Conservation (phyloP, 2,797 vertebrate species). For the Naso thynnoides region DNA sequence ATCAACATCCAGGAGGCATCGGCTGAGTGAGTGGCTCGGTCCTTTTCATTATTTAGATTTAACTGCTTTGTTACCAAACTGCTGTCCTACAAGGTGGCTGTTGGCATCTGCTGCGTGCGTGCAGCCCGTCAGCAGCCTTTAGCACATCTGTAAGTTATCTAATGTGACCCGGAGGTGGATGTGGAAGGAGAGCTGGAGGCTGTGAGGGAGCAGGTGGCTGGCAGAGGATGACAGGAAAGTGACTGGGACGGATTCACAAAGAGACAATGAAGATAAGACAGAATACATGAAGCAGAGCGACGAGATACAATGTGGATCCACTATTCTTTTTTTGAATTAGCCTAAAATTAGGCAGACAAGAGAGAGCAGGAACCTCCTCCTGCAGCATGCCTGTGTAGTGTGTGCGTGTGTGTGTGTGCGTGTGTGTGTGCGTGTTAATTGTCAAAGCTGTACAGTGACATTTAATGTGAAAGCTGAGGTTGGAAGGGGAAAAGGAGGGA, state of each 20-base stretch:
- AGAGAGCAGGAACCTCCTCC: neutral
- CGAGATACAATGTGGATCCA: constrained; percentile 10
- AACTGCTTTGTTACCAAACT: neutral
- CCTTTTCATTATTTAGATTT: neutral
- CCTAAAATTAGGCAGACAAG: constrained; percentile 15
- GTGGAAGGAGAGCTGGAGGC: constrained; percentile 26
- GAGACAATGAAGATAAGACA: constrained; percentile 6
- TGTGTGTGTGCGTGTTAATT: constrained; percentile 8
- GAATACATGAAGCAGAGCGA: constrained; percentile 10
- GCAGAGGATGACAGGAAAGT: constrained; percentile 60
- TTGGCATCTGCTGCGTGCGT: constrained; percentile 36
- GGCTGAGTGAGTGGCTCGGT: neutral
- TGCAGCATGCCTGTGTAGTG: neutral
- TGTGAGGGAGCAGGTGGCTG: constrained; percentile 37
- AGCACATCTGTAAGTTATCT: constrained; percentile 46
- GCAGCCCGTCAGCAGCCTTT: constrained; percentile 33
- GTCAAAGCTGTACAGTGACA: neutral
- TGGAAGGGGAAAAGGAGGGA: neutral
- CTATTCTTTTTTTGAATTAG: constrained; percentile 31
- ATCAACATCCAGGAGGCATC: neutral
- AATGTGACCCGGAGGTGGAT: constrained; percentile 23
- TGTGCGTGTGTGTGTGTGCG: neutral
- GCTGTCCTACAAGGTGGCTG: constrained; percentile 33
- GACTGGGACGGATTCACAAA: constrained; percentile 36
- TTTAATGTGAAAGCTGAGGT: constrained; percentile 12